Percentiles rank a stretch among this genome's conserved stretches.
These are phyloP conservation scores for rat (Rattus norvegicus) DNA, from an alignment of 2,113 vertebrate genomes.

Conservation along the genomic window GRCr8 NC_086022.1:79635001-79635500, in stretches of 20 bases:
- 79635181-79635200: not conserved
- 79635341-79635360: not conserved
- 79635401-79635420: not conserved
- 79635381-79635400: conserved; percentile 9
- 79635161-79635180: too few relatives aligned
- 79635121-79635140: too few relatives aligned
- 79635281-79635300: not conserved
- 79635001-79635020: too few relatives aligned
- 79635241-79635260: not conserved
- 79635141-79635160: too few relatives aligned
- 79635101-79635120: too few relatives aligned
- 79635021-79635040: too few relatives aligned
- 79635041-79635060: too few relatives aligned
- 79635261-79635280: not conserved
- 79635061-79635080: too few relatives aligned
- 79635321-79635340: conserved; percentile 1
- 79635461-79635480: too few relatives aligned
- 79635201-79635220: not conserved
- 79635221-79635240: not conserved
- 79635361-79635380: not conserved
- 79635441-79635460: too few relatives aligned
- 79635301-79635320: not conserved
- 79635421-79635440: not conserved
- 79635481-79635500: too few relatives aligned
- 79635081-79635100: too few relatives aligned